A percentile compares a stretch with the other conserved stretches of the same genome.
Conservation (phyloP, 2,888 invertebrate species). For the Molanna angustata region DNA sequence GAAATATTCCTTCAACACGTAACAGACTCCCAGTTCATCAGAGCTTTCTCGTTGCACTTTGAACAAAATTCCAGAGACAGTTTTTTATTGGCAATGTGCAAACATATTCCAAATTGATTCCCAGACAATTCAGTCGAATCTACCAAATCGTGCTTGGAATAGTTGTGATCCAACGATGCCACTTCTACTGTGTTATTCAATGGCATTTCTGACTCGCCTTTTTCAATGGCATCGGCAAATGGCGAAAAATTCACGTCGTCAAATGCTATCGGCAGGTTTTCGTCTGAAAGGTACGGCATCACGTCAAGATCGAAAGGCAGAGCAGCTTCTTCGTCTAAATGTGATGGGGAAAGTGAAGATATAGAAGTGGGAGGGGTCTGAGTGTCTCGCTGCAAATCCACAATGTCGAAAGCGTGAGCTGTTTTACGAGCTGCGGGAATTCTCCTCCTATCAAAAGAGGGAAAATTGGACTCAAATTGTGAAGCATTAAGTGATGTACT, state of each 20-base stretch:
- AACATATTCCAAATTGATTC: slow-evolving; percentile 53
- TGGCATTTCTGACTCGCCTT: too few relatives aligned
- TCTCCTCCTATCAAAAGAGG: not conserved
- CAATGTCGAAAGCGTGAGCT: slow-evolving; percentile 13
- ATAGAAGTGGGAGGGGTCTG: slow-evolving; percentile 10
- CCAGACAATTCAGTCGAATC: slow-evolving; percentile 14
- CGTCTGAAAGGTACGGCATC: slow-evolving; percentile 13
- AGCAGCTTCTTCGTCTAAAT: slow-evolving; percentile 6
- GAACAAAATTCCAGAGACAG: slow-evolving; percentile 59
- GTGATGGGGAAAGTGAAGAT: slow-evolving; percentile 7
- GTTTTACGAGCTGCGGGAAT: slow-evolving; percentile 15
- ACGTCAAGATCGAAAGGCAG: slow-evolving; percentile 21
- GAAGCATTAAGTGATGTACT: slow-evolving; percentile 14
- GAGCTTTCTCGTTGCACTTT: slow-evolving; percentile 52
- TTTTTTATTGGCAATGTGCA: slow-evolving; percentile 55
- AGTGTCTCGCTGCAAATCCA: not conserved
- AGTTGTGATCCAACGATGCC: slow-evolving; percentile 16
- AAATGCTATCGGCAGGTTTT: slow-evolving; percentile 12
- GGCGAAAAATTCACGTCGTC: slow-evolving; percentile 9
- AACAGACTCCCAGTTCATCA: slow-evolving; percentile 13
- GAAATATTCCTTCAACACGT: slow-evolving; percentile 18
- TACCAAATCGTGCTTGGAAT: slow-evolving; percentile 8
- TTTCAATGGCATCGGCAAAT: slow-evolving; percentile 6
- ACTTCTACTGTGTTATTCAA: not conserved
- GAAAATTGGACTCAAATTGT: not conserved